Percentiles rank a stretch among this genome's conserved stretches.
Conservation (phyloP, 2,888 invertebrate genomes). For the Cataglyphis rosenhaueri region DNA sequence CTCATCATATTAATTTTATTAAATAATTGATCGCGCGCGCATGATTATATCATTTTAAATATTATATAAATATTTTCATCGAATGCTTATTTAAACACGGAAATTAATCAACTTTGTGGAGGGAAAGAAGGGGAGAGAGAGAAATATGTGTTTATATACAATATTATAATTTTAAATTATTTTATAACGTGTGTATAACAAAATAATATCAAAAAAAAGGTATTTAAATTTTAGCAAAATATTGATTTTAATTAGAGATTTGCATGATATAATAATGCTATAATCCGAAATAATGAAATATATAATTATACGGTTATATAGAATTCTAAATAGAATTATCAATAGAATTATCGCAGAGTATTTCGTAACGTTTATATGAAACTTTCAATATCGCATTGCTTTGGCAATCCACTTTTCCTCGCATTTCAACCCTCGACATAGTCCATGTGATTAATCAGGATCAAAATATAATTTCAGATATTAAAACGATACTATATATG, state of each 20-base stretch:
- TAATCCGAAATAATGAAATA: not conserved
- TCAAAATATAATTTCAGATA: constrained; percentile 37
- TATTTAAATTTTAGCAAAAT: not conserved
- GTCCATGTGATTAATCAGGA: constrained; percentile 32
- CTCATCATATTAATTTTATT: not conserved
- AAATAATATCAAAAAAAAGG: not conserved
- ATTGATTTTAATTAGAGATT: not conserved
- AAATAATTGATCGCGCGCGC: not conserved
- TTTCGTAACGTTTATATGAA: not conserved
- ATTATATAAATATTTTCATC: constrained; percentile 5
- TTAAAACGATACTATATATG: constrained; percentile 8
- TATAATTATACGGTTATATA: not conserved
- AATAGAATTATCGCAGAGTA: not conserved
- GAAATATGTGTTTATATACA: not conserved
- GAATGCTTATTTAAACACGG: not conserved
- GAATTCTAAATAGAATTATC: not conserved
- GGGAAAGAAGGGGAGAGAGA: too few relatives aligned
- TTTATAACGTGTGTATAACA: not conserved
- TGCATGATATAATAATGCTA: not conserved
- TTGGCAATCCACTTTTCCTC: constrained; percentile 27
- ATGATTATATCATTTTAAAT: not conserved
- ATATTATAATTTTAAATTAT: not conserved
- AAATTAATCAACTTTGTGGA: not conserved
- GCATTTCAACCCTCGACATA: constrained; percentile 25
- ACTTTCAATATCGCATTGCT: constrained; percentile 27